Percentiles rank a stretch among this genome's conserved stretches.
These are phyloP conservation scores for Heliopora coerulea DNA, from an alignment of 92 coral and sea anemone genomes.

Conservation along the genomic window DNA sequence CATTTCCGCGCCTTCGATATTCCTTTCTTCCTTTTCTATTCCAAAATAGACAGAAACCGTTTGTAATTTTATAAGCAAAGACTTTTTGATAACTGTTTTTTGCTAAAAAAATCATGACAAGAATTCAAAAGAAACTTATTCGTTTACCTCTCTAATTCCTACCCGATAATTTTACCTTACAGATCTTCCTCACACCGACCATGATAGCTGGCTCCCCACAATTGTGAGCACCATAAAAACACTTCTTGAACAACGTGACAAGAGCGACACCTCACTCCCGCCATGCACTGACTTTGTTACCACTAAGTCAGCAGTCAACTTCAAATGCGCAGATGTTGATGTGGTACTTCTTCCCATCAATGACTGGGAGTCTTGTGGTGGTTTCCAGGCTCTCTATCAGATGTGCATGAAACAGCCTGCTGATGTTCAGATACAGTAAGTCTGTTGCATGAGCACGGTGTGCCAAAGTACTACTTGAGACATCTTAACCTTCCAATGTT, in stretches of 20 bases:
- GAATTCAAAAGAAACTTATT: no score
- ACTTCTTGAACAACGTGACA: conserved; percentile 69
- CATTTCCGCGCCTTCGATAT: no score
- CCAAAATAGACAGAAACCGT: no score
- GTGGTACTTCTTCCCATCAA: conserved; percentile 75
- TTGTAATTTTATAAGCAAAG: no score
- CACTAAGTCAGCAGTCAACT: conserved; percentile 70
- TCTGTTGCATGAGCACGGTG: no score
- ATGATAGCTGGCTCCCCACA: conserved; percentile 95
- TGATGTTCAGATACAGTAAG: conserved; percentile 80
- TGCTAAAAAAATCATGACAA: no score
- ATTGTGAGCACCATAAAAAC: conserved; percentile 88
- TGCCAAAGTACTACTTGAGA: no score
- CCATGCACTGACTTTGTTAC: conserved; percentile 86
- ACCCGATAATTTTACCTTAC: background rate
- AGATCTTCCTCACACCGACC: conserved; percentile 95
- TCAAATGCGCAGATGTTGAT: conserved; percentile 76
- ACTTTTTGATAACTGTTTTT: no score
- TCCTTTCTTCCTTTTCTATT: no score
- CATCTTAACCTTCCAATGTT: no score
- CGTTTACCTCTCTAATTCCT: no score
- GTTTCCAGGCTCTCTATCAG: conserved; percentile 77
- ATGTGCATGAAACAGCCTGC: conserved; percentile 70
- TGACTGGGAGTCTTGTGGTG: conserved; percentile 96
- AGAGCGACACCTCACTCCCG: conserved; percentile 59